Conservation (phyloP, 2,888 invertebrate genomes). For the Siphonodentalium dalli region DNA sequence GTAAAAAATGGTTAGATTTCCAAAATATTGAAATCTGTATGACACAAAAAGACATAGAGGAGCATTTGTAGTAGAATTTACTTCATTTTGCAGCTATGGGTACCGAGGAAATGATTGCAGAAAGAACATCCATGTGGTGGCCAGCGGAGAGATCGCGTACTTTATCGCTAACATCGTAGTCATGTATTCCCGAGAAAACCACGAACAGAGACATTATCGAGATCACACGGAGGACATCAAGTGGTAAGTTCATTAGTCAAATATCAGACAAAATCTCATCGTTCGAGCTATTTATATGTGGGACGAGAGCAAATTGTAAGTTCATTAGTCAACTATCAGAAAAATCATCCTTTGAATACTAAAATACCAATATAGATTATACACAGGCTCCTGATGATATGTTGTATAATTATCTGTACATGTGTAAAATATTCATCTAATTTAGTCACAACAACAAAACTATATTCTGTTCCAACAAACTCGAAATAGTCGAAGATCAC, state of each 20-base stretch:
- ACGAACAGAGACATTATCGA: constrained; percentile 57
- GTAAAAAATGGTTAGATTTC: too few species aligned
- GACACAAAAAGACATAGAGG: too few species aligned
- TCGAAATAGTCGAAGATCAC: too few species aligned
- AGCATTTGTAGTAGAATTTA: background rate
- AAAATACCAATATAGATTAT: too few species aligned
- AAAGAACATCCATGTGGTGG: constrained; percentile 48
- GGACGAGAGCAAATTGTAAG: constrained; percentile 54
- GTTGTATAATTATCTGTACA: background rate
- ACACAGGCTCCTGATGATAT: background rate
- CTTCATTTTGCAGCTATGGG: constrained; percentile 49
- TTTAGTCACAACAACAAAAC: constrained; percentile 7
- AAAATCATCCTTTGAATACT: too few species aligned
- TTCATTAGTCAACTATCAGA: too few species aligned
- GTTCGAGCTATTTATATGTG: too few species aligned
- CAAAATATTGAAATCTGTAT: too few species aligned
- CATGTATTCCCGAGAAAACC: constrained; percentile 40
- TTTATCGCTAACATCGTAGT: constrained; percentile 56
- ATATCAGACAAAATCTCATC: too few species aligned
- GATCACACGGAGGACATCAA: constrained; percentile 59
- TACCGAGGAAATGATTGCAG: constrained; percentile 60
- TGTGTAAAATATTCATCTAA: background rate
- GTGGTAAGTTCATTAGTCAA: too few species aligned
- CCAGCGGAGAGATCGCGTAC: constrained; percentile 55
- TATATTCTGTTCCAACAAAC: background rate